These are phyloP conservation scores for Neosalanx taihuensis DNA, from an alignment of 2,797 vertebrate species.

Conservation along the genomic window DNA sequence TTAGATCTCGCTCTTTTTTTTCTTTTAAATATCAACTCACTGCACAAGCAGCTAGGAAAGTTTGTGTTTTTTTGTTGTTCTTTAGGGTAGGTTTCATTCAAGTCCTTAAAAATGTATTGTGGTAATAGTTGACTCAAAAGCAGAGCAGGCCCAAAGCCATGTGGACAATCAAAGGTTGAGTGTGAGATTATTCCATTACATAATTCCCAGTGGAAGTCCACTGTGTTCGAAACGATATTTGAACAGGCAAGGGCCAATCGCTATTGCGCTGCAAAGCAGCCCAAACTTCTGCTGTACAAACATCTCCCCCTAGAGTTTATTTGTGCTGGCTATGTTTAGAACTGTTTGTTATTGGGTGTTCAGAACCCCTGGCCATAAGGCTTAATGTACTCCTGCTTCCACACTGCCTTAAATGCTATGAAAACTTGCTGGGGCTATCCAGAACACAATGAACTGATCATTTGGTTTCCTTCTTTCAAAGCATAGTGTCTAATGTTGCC, in stretches of 20 bases:
- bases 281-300: conserved; percentile 62
- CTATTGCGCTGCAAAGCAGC: conserved; percentile 40
- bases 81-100: not conserved
- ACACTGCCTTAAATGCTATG: not conserved
- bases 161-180: conserved; percentile 39
- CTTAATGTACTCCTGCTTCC: not conserved
- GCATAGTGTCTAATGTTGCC: not conserved
- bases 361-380: conserved; percentile 17
- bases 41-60: conserved; percentile 16
- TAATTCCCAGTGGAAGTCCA: conserved; percentile 58
- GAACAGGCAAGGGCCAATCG: conserved; percentile 46
- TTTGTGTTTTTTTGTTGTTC: conserved; percentile 15
- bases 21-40: conserved; percentile 43
- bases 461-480: not conserved
- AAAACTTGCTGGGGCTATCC: not conserved
- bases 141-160: not conserved
- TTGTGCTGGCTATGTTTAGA: conserved; percentile 60
- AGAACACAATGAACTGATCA: not conserved
- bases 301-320: conserved; percentile 57
- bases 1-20: conserved; percentile 15
- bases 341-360: conserved; percentile 52
- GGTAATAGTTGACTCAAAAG: too few species aligned
- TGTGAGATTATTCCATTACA: conserved; percentile 54
- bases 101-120: too few species aligned
- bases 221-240: conserved; percentile 29